Percentiles rank a stretch among this genome's conserved stretches.
Evolutionary conservation across 2,113 vertebrate genomes (phyloP).

Genomic region (Grammomys dolichurus): DNA sequence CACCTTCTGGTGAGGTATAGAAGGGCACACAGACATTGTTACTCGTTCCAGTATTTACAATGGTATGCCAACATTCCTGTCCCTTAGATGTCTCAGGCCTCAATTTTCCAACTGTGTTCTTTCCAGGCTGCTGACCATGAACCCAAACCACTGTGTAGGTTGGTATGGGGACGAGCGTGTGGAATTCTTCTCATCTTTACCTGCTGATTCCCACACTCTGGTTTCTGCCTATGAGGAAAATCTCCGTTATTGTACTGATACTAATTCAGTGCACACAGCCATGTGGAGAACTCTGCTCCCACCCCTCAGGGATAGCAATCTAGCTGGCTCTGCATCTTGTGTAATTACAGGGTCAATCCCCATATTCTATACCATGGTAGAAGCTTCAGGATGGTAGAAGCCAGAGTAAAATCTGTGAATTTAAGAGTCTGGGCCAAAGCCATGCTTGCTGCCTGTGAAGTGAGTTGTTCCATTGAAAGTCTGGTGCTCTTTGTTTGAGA

Average conservation of each 20-base stretch:
- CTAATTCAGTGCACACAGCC: neutral
- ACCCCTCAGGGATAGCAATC: neutral
- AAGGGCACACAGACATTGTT: neutral
- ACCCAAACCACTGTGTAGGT: neutral
- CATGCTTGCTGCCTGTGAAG: neutral
- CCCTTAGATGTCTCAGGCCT: neutral
- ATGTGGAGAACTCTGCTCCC: neutral
- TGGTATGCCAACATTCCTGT: no score
- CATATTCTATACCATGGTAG: neutral
- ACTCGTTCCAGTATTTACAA: neutral
- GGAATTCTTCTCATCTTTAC: neutral
- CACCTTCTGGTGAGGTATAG: no score
- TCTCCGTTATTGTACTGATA: neutral
- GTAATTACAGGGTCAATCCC: neutral
- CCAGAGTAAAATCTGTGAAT: neutral
- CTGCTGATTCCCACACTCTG: neutral
- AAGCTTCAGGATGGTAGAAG: neutral
- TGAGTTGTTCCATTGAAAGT: no score
- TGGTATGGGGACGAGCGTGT: neutral
- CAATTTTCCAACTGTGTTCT: neutral
- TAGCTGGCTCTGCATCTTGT: neutral
- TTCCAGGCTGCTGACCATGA: neutral
- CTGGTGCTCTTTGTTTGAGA: no score
- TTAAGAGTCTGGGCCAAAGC: neutral
- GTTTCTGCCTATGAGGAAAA: neutral